Evolutionary conservation across 2,113 vertebrate species (phyloP).

Genomic region (Fregetta grallaria): DNA sequence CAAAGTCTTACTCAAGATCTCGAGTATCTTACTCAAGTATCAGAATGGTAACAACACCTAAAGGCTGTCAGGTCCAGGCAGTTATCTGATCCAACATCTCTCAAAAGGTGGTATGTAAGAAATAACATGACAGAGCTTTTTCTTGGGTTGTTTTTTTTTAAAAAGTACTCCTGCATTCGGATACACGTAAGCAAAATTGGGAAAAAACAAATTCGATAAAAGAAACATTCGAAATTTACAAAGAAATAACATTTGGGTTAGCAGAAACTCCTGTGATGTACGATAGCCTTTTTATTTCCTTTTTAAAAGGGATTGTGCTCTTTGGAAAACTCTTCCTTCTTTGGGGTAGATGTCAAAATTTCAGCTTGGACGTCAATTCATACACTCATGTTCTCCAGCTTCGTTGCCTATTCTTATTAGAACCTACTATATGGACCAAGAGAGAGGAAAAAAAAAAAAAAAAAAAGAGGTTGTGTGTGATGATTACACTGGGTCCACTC

Average conservation of each 20-base stretch:
- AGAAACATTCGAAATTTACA: background rate
- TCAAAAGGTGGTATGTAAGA: background rate
- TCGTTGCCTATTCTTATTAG: background rate
- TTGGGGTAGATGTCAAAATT: background rate
- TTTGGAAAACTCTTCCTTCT: background rate
- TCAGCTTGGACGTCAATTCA: background rate
- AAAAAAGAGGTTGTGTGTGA: accelerated
- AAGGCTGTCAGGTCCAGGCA: background rate
- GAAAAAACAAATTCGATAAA: background rate
- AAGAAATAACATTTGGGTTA: background rate
- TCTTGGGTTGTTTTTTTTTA: background rate
- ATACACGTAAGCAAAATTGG: background rate
- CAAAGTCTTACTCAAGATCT: background rate
- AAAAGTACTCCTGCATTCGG: background rate
- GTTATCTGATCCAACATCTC: background rate
- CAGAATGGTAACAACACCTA: background rate
- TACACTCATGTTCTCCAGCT: background rate
- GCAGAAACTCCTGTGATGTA: background rate
- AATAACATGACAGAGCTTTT: background rate
- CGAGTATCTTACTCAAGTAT: background rate
- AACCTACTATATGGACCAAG: background rate
- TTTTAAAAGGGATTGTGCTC: background rate
- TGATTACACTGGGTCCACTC: background rate
- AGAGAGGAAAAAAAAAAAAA: accelerated
- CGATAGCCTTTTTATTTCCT: background rate